Conservation (phyloP, 2,797 vertebrate genomes). For the Gadopsis bispinosus region DNA sequence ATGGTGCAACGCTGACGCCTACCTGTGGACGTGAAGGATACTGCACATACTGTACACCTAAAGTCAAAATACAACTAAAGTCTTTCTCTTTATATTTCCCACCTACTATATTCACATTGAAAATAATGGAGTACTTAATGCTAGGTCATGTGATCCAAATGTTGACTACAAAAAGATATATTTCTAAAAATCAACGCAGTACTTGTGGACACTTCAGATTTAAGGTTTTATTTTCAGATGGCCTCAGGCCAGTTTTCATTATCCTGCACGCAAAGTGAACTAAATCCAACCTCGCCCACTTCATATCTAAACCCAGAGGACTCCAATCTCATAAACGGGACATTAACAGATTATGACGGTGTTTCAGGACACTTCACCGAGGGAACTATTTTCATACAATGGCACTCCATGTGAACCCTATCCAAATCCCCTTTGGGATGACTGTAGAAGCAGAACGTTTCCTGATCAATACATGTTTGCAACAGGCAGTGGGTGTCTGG, state of each 20-base stretch:
- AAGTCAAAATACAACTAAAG: background rate
- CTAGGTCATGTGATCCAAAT: conserved; percentile 7
- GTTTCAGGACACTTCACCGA: conserved; percentile 28
- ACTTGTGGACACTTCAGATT: background rate
- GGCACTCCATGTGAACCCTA: conserved; percentile 15
- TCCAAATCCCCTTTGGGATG: conserved; percentile 18
- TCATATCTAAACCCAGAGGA: conserved; percentile 21
- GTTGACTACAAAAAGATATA: background rate
- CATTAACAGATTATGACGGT: conserved; percentile 62
- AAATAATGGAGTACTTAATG: background rate
- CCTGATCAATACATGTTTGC: background rate
- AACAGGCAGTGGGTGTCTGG: conserved; percentile 9
- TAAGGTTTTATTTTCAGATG: conserved; percentile 1
- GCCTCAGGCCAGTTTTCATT: background rate
- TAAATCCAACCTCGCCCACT: conserved; percentile 16
- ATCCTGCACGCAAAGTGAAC: conserved; percentile 11
- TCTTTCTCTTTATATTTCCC: background rate
- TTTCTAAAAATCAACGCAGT: background rate
- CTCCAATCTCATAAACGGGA: conserved; percentile 53
- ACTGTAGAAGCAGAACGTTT: conserved; percentile 9
- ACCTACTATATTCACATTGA: background rate
- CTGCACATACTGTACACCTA: conserved; percentile 5
- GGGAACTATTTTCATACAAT: conserved; percentile 51
- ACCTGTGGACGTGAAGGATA: conserved; percentile 35
- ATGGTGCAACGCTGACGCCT: conserved; percentile 35